Conservation (phyloP, 2,113 vertebrate genomes). For the Gavia stellata region DNA sequence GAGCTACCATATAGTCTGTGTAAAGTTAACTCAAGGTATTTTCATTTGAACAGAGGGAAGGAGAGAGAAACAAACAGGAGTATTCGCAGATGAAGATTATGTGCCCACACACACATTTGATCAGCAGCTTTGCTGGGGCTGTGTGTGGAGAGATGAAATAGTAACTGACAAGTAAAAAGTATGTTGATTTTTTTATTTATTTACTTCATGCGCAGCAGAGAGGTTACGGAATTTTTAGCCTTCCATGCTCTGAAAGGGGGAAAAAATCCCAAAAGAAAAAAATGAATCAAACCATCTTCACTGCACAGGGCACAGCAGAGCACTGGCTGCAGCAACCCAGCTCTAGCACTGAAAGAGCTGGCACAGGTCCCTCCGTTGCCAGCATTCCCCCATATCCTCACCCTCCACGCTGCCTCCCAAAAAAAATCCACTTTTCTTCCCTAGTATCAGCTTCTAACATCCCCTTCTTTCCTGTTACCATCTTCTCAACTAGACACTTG, state of each 20-base stretch:
- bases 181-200: not conserved
- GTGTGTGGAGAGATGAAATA: not conserved
- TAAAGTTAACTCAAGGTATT: constrained; percentile 59
- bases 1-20: not conserved
- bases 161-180: not conserved
- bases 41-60: constrained; percentile 7
- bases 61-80: constrained; percentile 3
- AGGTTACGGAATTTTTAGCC: not conserved
- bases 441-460: not conserved
- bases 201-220: not conserved
- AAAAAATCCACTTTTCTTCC: not conserved
- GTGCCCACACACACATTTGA: not conserved
- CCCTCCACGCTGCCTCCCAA: fast-evolving
- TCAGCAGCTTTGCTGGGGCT: not conserved
- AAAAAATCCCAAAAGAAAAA: not conserved
- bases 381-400: not conserved
- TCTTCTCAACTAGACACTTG: not conserved
- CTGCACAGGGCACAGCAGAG: not conserved
- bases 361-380: not conserved
- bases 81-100: not conserved
- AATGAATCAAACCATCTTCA: not conserved
- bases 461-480: not conserved
- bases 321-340: not conserved
- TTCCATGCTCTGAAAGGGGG: not conserved
- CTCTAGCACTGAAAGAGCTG: not conserved